Evolutionary conservation across 2,888 invertebrate species (phyloP), one percentile per base, ranked within the genome.

Genomic region (Drosophila austrosaltans): DNA sequence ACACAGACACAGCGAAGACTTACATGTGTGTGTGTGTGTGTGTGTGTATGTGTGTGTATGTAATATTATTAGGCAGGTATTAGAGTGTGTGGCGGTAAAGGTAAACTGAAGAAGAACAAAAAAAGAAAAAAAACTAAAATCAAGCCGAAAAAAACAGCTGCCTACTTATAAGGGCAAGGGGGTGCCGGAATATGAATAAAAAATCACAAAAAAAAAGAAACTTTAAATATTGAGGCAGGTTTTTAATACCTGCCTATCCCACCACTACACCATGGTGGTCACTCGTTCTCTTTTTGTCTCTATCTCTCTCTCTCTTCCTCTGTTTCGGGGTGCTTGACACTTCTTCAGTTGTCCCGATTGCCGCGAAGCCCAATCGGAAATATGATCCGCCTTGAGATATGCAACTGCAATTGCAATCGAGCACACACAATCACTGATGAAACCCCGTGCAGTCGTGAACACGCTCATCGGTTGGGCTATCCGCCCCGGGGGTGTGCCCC

Each of bases 21-120:
- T 79, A 83, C 64, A 81, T 60, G 69, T 81, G 65, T 75, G 70
- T 63, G 76, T 71, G 81, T 71, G 81, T 82, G 30, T 30, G 30
- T 30, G 28, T 60, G 69, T 81, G 64, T 75, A 79, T 60, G 69
- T 81, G 64, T 75, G 75, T 10, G 67, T 57, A 68, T 65, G 64
- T 83, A 82, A 82, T 81, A 88, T 75, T 85, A 85, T 85, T 78
- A 82, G 68, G 69, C 48, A 62, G 78, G 80, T 67, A 76, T 78
- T 74, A 78, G 74, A 70, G 72, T 65, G 72, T 58, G 54, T 65
- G 40, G 22, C 30, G 25, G 39, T 28, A 63, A 30, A 32, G 54
- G 48, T 22, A 48, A 48, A 48, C 44, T 48, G 44, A 8, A 36
- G 8, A 36, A 30, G 6, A 30, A 2, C 2, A 28, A 44, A 44